Conservation (phyloP, 2,797 vertebrate species). For the Linurgus olivaceus region DNA sequence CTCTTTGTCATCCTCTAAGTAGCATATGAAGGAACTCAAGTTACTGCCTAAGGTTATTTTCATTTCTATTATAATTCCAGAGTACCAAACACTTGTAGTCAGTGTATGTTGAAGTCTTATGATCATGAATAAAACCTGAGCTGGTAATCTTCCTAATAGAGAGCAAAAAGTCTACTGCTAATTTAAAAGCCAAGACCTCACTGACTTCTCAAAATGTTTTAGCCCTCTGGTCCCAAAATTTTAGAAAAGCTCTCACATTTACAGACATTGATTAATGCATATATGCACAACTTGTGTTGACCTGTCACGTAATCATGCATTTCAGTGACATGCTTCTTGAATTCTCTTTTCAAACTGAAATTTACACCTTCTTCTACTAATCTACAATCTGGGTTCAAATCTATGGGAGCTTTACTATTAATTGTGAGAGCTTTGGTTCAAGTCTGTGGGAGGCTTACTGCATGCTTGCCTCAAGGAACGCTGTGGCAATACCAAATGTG, state of each 20-base stretch:
- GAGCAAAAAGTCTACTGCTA: neutral
- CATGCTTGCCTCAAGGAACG: neutral
- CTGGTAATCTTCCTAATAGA: neutral
- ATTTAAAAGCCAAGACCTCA: neutral
- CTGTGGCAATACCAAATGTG: neutral
- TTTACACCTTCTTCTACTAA: neutral
- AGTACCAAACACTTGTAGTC: neutral
- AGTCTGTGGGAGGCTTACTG: neutral
- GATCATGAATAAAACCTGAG: neutral
- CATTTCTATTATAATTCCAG: neutral
- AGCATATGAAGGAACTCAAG: neutral
- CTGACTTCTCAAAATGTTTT: neutral
- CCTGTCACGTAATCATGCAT: accelerated
- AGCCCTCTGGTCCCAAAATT: neutral
- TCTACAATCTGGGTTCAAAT: neutral
- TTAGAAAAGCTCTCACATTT: neutral
- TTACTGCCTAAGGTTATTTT: neutral
- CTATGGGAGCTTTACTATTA: neutral
- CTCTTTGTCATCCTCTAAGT: neutral
- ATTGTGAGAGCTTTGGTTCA: neutral
- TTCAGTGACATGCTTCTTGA: neutral
- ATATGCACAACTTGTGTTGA: neutral
- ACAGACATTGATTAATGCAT: neutral
- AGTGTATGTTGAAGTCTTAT: neutral
- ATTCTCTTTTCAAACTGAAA: neutral